A percentile compares a stretch with the other conserved stretches of the same genome.
Evolutionary conservation across 2,888 invertebrate genomes (phyloP).

Genomic region (Deilephila elpenor): DNA sequence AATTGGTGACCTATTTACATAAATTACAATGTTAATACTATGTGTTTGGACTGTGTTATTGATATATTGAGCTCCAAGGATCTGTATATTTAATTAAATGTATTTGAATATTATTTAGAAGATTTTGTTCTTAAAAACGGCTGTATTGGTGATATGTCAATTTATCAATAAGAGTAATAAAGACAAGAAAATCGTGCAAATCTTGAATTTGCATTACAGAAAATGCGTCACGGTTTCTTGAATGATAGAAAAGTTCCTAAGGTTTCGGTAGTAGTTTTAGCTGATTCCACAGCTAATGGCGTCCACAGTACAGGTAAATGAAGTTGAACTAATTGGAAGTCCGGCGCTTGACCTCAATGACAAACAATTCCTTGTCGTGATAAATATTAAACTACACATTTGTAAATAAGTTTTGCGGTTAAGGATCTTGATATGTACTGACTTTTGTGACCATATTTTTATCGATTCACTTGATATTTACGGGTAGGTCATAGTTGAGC

Average conservation of each 20-base stretch:
- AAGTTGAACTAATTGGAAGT: slow-evolving; percentile 21
- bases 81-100: too few relatives aligned
- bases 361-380: not conserved
- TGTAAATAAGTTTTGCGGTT: not conserved
- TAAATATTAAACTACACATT: not conserved
- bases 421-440: not conserved
- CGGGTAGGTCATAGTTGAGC: too few relatives aligned
- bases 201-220: too few relatives aligned
- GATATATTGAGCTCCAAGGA: not conserved
- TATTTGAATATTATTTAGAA: too few relatives aligned
- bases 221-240: too few relatives aligned
- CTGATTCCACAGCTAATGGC: not conserved
- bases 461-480: too few relatives aligned
- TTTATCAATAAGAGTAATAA: too few relatives aligned
- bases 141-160: too few relatives aligned
- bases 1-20: not conserved
- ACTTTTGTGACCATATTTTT: not conserved
- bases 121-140: too few relatives aligned
- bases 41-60: not conserved
- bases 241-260: not conserved
- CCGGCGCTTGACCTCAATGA: slow-evolving; percentile 11
- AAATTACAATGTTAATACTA: not conserved
- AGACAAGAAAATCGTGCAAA: too few relatives aligned
- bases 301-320: not conserved
- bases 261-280: not conserved